Evolutionary conservation across 2,888 invertebrate species (phyloP).

Genomic region (Acleris holmiana): DNA sequence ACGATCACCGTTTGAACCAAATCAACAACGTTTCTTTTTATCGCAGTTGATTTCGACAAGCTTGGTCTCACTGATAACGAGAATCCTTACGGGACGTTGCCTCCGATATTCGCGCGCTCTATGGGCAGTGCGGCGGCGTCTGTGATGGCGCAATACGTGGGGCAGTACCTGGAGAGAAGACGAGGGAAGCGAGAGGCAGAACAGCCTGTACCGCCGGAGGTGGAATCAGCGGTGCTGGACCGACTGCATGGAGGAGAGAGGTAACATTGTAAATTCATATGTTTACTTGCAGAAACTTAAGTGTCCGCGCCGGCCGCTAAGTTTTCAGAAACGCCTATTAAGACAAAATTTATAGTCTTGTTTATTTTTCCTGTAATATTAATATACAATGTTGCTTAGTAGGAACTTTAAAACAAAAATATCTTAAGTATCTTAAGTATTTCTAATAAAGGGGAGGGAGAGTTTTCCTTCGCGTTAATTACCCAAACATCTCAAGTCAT

Average conservation of each 20-base stretch:
- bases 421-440: no score
- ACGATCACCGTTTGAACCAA: not conserved
- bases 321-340: no score
- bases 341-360: no score
- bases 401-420: no score
- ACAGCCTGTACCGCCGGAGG: conserved; percentile 60
- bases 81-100: conserved; percentile 92
- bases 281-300: no score
- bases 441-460: no score
- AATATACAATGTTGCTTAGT: no score
- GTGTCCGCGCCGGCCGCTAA: no score
- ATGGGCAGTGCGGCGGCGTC: conserved; percentile 90
- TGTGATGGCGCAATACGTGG: conserved; percentile 89
- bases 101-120: conserved; percentile 90
- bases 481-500: no score
- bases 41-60: conserved; percentile 92
- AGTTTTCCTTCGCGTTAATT: no score
- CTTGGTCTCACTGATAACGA: conserved; percentile 94
- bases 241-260: conserved; percentile 92
- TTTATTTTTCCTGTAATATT: no score
- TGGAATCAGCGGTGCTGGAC: conserved; percentile 65
- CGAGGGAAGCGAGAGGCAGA: conserved; percentile 76
- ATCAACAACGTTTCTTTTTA: not conserved
- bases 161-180: conserved; percentile 87
- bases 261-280: conserved; percentile 52